Base-by-base conservation (phyloP, 2,113 vertebrate genomes). In the Grus americana region DNA sequence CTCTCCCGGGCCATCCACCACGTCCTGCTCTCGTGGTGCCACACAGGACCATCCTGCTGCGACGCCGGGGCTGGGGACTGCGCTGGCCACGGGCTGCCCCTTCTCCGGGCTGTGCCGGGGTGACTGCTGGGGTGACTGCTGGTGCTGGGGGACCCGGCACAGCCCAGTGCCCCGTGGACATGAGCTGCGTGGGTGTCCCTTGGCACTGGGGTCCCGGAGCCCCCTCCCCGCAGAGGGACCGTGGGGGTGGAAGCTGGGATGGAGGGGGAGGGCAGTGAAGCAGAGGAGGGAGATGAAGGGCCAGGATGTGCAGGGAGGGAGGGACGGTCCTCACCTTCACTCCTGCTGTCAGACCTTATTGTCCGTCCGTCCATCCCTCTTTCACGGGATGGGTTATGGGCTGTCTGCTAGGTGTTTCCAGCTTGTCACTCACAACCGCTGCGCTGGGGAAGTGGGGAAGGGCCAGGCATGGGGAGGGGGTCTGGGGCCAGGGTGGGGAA, bases 171-270 rank as follows among this genome's bases (percentile, higher is more conserved):
- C 59, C 49, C 9, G 3, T 1, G 5, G 38, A 26, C 32, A 42
- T 1, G 3, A 44, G 20, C 36, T 36, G 57, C 2, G 3, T 3
- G 15, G 26, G 30, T 6, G 1, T 54, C 57, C 26, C 49, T 54
- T 40, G 27, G 34, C 57, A 27, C 23, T 22, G 74, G 47, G 15
- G 57, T 55, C 40, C 47, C 40, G 66, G 66, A 74, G 52, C 36
- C 44, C 46, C 26, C 22, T 75, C 54, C 52, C 44, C 1, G 0
- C 21, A 27, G 14, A 34, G 38, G 17, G 29, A 23, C 27, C 3
- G 3, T 29, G 47, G 22, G 3, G 13, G 12, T 34, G 34, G 34
- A 62, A 27, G 66, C 34, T 10, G 67, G 30, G 75, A 40, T n/a
- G 34, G 63, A 29, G 26, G 26, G 42, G 29, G 27, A 6, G 3